Percentiles rank a stretch among this genome's conserved stretches.
Evolutionary conservation across 1,140 invertebrate genomes (phyloP).

Genomic region (Trinorchestia longiramus): DNA sequence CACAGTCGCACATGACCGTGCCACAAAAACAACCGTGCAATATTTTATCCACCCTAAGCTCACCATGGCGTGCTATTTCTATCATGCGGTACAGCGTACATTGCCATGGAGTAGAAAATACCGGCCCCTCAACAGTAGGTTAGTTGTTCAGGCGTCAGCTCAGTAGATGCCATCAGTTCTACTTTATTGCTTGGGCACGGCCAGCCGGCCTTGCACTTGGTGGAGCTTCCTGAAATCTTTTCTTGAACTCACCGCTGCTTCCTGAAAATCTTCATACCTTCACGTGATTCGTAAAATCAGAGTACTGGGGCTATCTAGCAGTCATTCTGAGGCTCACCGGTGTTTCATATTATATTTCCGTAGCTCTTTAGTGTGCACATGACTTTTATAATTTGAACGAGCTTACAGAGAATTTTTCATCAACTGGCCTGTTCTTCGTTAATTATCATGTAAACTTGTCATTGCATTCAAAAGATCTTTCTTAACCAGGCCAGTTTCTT

Average conservation of each 20-base stretch:
- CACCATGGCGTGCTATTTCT: neutral
- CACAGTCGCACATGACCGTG: neutral
- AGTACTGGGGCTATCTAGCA: neutral
- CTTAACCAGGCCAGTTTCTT: no score
- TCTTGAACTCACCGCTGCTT: neutral
- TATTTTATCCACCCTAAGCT: neutral
- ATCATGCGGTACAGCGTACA: neutral
- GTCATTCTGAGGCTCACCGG: neutral
- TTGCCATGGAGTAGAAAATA: constrained; percentile 15
- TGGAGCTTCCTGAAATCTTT: neutral
- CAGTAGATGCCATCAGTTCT: constrained; percentile 13
- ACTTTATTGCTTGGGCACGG: neutral
- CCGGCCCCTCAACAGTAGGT: constrained; percentile 1
- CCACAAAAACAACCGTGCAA: neutral
- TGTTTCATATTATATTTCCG: neutral
- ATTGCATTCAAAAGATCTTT: neutral
- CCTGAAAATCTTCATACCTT: neutral
- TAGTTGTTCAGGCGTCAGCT: neutral
- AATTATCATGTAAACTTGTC: neutral
- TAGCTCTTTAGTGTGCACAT: no score
- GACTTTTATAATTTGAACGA: neutral
- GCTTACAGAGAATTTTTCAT: neutral
- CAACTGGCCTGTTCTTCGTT: neutral
- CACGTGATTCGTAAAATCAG: neutral
- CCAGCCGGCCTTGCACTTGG: constrained; percentile 19